Evolutionary conservation across 2,113 vertebrate genomes (phyloP), one percentile per base, ranked within the genome.

Genomic region (Aleadryas rufinucha): DNA sequence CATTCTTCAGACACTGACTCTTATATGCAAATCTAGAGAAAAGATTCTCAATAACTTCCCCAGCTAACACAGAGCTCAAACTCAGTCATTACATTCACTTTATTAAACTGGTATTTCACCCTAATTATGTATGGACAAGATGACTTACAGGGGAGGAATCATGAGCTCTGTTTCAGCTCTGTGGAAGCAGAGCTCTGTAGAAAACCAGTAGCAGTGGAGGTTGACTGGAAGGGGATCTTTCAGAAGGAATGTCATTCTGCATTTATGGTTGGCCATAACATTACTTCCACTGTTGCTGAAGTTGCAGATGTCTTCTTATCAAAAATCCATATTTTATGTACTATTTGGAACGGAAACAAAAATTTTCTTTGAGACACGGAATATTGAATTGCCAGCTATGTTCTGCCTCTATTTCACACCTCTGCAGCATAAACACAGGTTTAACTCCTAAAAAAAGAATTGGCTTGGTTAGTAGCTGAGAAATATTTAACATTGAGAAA

Each of bases 21-120:
- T 47, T 37, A 21, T 0, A 82, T 22, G 47, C 88, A 93, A 78
- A 95, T 56, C 9, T 53, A 81, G 23, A 86, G 21, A 84, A 85
- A 69, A 88, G 61, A 87, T 44, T 45, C 42, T 74, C 59, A 49
- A 49, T 69, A 77, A 80, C 45, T 64, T 78, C 68, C 33, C 41
- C 47, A 52, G n/a, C 23, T 76, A 82, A 41, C 26, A 64, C 0
- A 52, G 15, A 71, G 31, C 26, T 84, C 41, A 57, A 88, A 72
- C 10, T 89, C 57, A 52, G 65, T 39, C 54, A 75, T 68, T 84
- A 86, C 8, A 59, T 61, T 86, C 26, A 63, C 33, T 79, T 95
- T 81, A 87, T 93, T 90, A 93, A 95, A 94, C 37, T 84, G 72
- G 87, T 93, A 89, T 96, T 88, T 96, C 80, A 84, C 79, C 71